Evolutionary conservation across 2,113 vertebrate species (phyloP), one percentile per base, ranked within the genome.

Genomic region (Greenwoodochromis staneri): DNA sequence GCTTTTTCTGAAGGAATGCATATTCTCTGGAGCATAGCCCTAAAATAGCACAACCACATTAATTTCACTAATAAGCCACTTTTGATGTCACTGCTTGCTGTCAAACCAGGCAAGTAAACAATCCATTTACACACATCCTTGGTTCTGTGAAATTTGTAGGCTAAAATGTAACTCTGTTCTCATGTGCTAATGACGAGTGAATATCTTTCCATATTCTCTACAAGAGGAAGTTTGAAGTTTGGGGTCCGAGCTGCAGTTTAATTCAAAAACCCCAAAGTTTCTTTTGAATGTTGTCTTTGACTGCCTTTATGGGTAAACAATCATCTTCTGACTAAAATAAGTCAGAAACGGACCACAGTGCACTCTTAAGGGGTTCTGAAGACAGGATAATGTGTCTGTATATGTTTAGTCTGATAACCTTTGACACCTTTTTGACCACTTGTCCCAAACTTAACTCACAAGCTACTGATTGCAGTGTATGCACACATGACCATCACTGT

Each of bases 11-110:
- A 92, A 91, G 89, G 90, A 93, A 87, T 83, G 81, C 81, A 47
- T 86, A 63, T 34, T 94, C 94, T 94, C 90, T 85, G 63, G 89
- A 95, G 95, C 90, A 83, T 86, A 91, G 83, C 76, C 89, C 81
- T 81, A 91, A 95, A 96, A 95, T 92, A 96, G 93, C 93, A 92
- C 92, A 91, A 92, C 17, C 61, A 21, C 94, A 94, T 92, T 93
- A 14, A 88, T 94, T 95, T 94, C 86, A 87, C 84, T 94, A 95
- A 94, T 85, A 95, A 94, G 91, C 91, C 84, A 80, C 83, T 91
- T 87, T 89, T 80, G 80, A 81, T 71, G 31, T 91, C 49, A 40
- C 80, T 47, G 82, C 80, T 80, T 90, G 81, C 88, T 81, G 91
- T 92, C 89, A 85, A 40, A 82, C 24, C 36, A 55, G 42, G 61